These are phyloP conservation scores for Drosophila seguyi DNA, from an alignment of 1,140 invertebrate genomes.

Conservation along the genomic window DNA sequence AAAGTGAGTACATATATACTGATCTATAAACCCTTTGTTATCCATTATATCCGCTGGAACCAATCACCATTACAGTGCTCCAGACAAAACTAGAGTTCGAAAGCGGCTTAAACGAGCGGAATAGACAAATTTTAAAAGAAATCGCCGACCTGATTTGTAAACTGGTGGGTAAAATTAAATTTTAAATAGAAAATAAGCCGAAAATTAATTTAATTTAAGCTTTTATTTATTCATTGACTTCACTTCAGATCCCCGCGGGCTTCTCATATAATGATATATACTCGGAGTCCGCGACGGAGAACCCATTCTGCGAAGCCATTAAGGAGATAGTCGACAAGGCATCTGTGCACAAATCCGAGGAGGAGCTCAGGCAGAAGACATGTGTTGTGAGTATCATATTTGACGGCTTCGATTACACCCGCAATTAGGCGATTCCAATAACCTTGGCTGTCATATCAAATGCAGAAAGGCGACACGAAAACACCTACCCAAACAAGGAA, in stretches of 20 bases:
- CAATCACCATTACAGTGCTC: conserved; percentile 32
- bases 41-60: too few species aligned
- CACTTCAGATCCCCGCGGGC: conserved; percentile 21
- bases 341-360: background rate
- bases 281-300: conserved; percentile 12
- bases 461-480: conserved; percentile 55
- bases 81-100: conserved; percentile 24
- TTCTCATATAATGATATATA: conserved; percentile 65
- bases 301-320: conserved; percentile 66
- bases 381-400: conserved; percentile 51
- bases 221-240: background rate
- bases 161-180: too few species aligned
- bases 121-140: conserved; percentile 37
- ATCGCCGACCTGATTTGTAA: conserved; percentile 61
- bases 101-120: conserved; percentile 20
- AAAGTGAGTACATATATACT: conserved; percentile 32
- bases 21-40: background rate
- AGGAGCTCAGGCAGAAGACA: background rate
- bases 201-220: too few species aligned
- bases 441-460: conserved; percentile 38
- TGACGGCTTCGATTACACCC: conserved; percentile 6
- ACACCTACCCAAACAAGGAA: conserved; percentile 22
- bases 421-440: conserved; percentile 44
- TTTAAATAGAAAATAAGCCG: too few species aligned
- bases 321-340: conserved; percentile 23